Percentiles rank a stretch among this genome's conserved stretches.
phyloP scores from a whole-genome alignment of 2,797 vertebrate genomes.

The Enteromius thamalakanensis region DNA sequence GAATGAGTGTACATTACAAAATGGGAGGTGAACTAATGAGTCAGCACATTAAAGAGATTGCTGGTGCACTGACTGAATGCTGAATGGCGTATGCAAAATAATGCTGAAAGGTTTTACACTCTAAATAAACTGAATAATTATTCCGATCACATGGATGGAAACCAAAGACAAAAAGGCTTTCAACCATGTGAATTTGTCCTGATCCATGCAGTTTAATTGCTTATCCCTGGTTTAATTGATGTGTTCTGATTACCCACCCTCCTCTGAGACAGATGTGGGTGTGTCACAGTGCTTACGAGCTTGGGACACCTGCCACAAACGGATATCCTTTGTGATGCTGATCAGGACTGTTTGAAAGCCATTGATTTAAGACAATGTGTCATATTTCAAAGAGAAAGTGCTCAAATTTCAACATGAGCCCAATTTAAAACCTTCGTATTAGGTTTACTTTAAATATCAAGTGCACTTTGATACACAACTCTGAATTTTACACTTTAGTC shows the following conservation, averaged over 20 bases:
- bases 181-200: neutral
- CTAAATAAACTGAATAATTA: neutral
- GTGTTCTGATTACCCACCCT: slow-evolving; percentile 36
- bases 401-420: slow-evolving; percentile 18
- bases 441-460: neutral
- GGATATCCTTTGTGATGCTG: slow-evolving; percentile 38
- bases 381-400: slow-evolving; percentile 13
- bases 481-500: neutral
- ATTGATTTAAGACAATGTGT: slow-evolving; percentile 33
- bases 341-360: slow-evolving; percentile 41
- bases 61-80: slow-evolving; percentile 48
- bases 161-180: neutral
- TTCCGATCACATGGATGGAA: slow-evolving; percentile 25
- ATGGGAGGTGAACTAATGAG: slow-evolving; percentile 31
- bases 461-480: neutral
- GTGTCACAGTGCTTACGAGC: slow-evolving; percentile 11
- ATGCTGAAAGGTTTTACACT: neutral
- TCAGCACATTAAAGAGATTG: slow-evolving; percentile 52
- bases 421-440: neutral
- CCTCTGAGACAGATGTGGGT: slow-evolving; percentile 35
- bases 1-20: slow-evolving; percentile 10
- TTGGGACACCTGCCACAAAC: slow-evolving; percentile 43
- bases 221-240: slow-evolving; percentile 31
- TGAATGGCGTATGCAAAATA: slow-evolving; percentile 2
- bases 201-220: neutral